Evolutionary conservation across 2,797 vertebrate species (phyloP), one percentile per base, ranked within the genome.

Genomic region (Oryzias dopingdopingensis): DNA sequence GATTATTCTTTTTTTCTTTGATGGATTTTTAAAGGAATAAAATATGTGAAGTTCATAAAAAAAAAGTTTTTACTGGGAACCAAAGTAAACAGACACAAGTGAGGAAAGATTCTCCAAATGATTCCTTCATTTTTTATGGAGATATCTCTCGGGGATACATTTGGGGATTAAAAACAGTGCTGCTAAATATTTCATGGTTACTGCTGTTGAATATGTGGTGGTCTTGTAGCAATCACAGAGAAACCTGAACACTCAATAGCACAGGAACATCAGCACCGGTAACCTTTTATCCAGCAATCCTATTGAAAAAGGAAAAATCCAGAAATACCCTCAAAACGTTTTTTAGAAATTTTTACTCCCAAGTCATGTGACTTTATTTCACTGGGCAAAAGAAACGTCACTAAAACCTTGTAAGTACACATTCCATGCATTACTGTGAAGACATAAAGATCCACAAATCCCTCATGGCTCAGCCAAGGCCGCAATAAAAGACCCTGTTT

Each of bases 111-210:
- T 86, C 77, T 85, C 37, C 70, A 79, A 84, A 85, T 62, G 62
- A 70, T 79, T 76, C 69, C 64, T 82, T 71, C 63, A 73, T 81
- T 77, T 80, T 82, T 72, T 67, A 74, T 50, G 62, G 70, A 76
- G 73, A 72, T 71, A 74, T 37, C 72, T 83, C 80, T 66, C 75
- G 80, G 76, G 65, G 58, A 81, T 71, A 75, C 77, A 68, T 59
- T 65, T 22, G 72, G 74, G 65, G 12, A 37, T 37, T 65, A 72
- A 58, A 65, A 80, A 74, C 66, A 76, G 61, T 6, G 26, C 53
- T 59, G 26, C 50, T 80, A 59, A 77, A 75, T 71, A 69, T 79
- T 81, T 80, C 77, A 80, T 66, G 69, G 65, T 61, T 71, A 79
- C 76, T 83, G 72, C 71, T 65, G 62, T 58, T 71, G 70, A 79